phyloP scores from a whole-genome alignment of 2,888 invertebrate species.

The Molorchus minor region DNA sequence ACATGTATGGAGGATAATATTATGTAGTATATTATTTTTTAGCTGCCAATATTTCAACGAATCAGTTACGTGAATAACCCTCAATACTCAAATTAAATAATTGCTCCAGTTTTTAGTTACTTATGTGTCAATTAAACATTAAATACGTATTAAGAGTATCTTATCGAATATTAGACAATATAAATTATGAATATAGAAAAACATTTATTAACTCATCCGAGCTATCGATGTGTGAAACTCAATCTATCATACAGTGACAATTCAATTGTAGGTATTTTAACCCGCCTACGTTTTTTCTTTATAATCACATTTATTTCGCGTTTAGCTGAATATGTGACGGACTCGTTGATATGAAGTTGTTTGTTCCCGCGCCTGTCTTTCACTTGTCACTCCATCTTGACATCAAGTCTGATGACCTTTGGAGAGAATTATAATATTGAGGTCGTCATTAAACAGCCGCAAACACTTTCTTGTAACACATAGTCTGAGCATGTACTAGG shows the following conservation, averaged over 20 bases:
- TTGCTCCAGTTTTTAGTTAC: too few relatives aligned
- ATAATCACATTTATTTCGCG: slow-evolving; percentile 29
- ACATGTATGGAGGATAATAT: too few relatives aligned
- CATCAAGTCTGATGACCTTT: slow-evolving; percentile 54
- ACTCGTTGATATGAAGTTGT: slow-evolving; percentile 38
- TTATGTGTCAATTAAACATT: too few relatives aligned
- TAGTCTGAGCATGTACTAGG: too few relatives aligned
- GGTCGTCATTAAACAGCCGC: slow-evolving; percentile 39
- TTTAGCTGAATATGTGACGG: slow-evolving; percentile 25
- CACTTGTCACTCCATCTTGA: slow-evolving; percentile 55
- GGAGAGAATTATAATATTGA: slow-evolving; percentile 45
- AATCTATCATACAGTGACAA: slow-evolving; percentile 40
- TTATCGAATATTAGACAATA: too few relatives aligned
- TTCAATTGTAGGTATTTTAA: slow-evolving; percentile 40
- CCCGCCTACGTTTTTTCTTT: slow-evolving; percentile 36
- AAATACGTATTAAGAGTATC: too few relatives aligned
- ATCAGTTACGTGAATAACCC: too few relatives aligned
- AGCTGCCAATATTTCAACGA: too few relatives aligned
- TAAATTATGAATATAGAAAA: too few relatives aligned
- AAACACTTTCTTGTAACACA: slow-evolving; percentile 25
- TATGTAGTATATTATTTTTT: too few relatives aligned
- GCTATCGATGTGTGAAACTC: slow-evolving; percentile 29
- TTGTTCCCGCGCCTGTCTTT: slow-evolving; percentile 55
- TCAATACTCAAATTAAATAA: too few relatives aligned
- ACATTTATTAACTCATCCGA: background rate